Base-by-base conservation (phyloP, 2,113 vertebrate genomes). In the Thryonomys swinderianus region DNA sequence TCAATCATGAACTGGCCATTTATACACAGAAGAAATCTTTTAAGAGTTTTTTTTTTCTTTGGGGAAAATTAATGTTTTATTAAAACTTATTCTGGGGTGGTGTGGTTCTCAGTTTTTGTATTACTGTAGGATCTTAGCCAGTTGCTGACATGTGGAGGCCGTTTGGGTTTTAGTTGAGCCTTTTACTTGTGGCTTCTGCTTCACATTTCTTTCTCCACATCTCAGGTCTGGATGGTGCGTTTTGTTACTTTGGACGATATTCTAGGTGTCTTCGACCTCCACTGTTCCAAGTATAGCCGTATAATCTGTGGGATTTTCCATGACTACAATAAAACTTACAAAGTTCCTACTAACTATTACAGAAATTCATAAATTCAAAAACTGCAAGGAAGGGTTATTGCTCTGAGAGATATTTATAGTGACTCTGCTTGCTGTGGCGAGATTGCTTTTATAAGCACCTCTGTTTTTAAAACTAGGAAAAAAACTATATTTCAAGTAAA, bases 401-500 rank as follows among this genome's bases (percentile, higher is more conserved):
- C 51, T 57, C 89, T 90, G 30, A 79, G 69, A 95, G 78, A 79
- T 95, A 92, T 91, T 96, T 95, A 96, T 84, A 71, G 62, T 18
- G 30, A 69, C 45, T 92, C 67, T 13, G 45, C 88, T 82, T 85
- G 59, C 74, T 92, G 16, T 8, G 10, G 51, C 40, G 53, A 95
- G 92, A 92, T 48, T 91, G 66, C 79, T 92, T 95, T 92, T 88
- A 80, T 82, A 96, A 88, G 53, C n/a, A 93, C 86, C 57, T 94
- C 84, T 93, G 30, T 57, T 86, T 95, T 94, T 84, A 45, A 90
- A 96, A 80, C 48, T 81, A 67, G 73, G 79, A 96, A 88, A 81
- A n/a, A 53, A 95, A 93, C 73, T 80, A 51, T 91, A 95, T 95
- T 97, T 94, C 83, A 80, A 79, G 64, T 85, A 95, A 94, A 94